These are phyloP conservation scores for Gallinago stenura DNA, from an alignment of 2,797 vertebrate genomes.

Conservation along the genomic window DNA sequence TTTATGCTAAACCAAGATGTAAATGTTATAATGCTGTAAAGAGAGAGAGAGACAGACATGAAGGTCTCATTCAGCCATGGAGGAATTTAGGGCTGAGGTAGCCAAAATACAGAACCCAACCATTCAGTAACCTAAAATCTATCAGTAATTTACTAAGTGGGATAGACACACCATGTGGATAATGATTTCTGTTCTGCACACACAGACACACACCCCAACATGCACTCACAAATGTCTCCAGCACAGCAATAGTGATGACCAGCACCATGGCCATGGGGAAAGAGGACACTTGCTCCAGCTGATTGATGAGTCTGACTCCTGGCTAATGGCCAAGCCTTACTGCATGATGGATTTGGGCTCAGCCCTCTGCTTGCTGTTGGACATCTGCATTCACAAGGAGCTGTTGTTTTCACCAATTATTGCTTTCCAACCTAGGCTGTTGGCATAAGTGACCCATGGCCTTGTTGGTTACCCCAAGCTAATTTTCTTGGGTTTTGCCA, in stretches of 20 bases:
- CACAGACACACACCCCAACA: neutral
- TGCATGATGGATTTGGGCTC: neutral
- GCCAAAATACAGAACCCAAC: neutral
- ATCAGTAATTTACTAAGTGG: neutral
- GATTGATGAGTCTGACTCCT: neutral
- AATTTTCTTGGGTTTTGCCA: neutral
- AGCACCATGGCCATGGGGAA: neutral
- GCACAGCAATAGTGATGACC: fast-evolving
- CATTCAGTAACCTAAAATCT: neutral
- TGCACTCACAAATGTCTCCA: neutral
- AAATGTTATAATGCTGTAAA: neutral
- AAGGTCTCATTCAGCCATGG: neutral
- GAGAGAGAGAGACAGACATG: neutral
- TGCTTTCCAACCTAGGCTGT: neutral
- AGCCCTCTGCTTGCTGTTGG: neutral
- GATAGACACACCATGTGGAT: fast-evolving
- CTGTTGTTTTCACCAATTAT: neutral
- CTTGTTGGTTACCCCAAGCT: neutral
- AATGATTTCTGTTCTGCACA: neutral
- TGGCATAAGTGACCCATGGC: neutral
- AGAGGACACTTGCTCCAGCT: neutral
- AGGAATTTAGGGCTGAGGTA: neutral
- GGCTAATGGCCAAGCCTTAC: neutral
- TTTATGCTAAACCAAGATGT: neutral
- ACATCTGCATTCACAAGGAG: fast-evolving